Percentiles rank a stretch among this genome's conserved stretches.
These are phyloP conservation scores for Papilio elwesi DNA, from an alignment of 2,888 invertebrate species.

Conservation along the genomic window DNA sequence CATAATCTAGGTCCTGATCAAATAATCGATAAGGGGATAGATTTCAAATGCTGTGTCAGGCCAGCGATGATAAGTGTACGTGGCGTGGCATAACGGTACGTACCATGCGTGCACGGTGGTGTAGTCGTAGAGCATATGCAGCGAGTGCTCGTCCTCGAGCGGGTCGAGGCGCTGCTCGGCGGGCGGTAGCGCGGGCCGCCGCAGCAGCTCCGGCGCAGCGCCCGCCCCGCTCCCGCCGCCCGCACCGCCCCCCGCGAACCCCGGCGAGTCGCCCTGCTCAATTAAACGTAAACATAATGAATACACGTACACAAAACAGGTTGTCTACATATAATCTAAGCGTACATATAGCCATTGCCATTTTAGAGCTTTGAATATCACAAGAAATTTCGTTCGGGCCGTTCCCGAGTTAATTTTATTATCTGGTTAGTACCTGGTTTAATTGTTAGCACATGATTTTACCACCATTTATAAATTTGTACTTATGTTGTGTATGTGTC, in stretches of 20 bases:
- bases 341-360: too few species aligned
- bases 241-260: conserved; percentile 43
- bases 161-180: conserved; percentile 91
- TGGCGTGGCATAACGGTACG: conserved; percentile 55
- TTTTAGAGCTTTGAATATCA: too few species aligned
- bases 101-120: conserved; percentile 93
- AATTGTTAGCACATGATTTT: background rate
- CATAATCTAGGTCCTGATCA: too few species aligned
- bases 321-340: background rate
- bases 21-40: too few species aligned
- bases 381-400: too few species aligned
- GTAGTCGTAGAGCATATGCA: conserved; percentile 95
- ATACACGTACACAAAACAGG: conserved; percentile 5
- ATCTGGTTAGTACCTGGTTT: background rate
- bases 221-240: conserved; percentile 46
- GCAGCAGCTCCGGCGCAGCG: conserved; percentile 72
- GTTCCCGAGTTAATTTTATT: conserved; percentile 41
- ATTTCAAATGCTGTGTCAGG: too few species aligned
- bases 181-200: conserved; percentile 90
- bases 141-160: conserved; percentile 91
- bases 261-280: conserved; percentile 52
- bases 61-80: too few species aligned
- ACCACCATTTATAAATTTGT: too few species aligned
- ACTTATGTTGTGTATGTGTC: too few species aligned
- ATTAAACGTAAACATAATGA: background rate